Base-by-base conservation (phyloP, 2,888 invertebrate genomes). In the Calameuta filiformis region DNA sequence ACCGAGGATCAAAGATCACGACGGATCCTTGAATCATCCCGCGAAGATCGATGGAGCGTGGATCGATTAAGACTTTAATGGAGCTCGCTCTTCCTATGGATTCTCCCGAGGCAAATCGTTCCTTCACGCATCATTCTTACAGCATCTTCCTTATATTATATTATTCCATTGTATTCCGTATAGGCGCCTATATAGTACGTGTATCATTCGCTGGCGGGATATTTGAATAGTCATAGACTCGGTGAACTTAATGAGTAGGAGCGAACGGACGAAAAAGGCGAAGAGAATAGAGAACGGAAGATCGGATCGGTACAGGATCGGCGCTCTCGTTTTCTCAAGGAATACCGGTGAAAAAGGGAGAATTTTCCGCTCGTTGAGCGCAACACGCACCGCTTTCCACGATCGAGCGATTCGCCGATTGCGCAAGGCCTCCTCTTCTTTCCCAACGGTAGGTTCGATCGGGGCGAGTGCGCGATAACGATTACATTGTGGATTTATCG, bases 361-460 rank as follows among this genome's bases (percentile, higher is more conserved):
- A 85, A 87, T 88, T 88, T 88, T 88, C 88, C 89, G 88, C 88
- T 88, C 82, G 88, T 88, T 88, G 86, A 89, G 87, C 87, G 87
- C 86, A 89, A 87, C 86, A 87, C 86, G 85, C 88, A 85, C 84
- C 84, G 85, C 84, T 88, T 87, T 85, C 87, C 82, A 87, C 88
- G 89, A 87, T 86, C 84, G 83, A 88, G 85, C 84, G 88, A 87
- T 86, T 87, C 87, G 82, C 85, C 84, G 76, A 85, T 88, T 88
- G 82, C 86, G 83, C 86, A 88, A 88, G 83, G 77, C 74, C 78
- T 80, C 81, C 78, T 86, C 83, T 83, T 85, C 85, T 87, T 83
- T 83, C 81, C 68, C 87, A 87, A 86, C 85, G 30, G 31, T 82
- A 69, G 11, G 11, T 75, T 81, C 79, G 83, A 85, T 85, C 85